phyloP scores from a whole-genome alignment of 2,113 vertebrate genomes.

The Telmatochromis sp. region DNA sequence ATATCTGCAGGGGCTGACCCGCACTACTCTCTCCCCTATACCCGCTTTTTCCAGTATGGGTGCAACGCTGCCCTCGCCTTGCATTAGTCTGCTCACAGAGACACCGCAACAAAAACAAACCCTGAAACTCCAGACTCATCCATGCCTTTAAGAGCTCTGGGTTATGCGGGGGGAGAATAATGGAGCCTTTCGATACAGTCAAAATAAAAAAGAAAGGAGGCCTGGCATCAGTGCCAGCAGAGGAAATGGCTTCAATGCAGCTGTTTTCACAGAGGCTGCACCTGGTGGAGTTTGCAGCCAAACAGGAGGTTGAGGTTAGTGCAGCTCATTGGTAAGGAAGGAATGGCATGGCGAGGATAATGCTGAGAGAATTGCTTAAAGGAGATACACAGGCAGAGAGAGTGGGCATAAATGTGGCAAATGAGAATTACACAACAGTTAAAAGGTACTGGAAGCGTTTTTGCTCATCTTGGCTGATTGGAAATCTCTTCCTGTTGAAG shows the following conservation, averaged over 20 bases:
- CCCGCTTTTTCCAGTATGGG: slow-evolving; percentile 15
- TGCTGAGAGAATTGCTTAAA: neutral
- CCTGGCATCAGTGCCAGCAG: slow-evolving; percentile 26
- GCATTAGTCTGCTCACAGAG: slow-evolving; percentile 48
- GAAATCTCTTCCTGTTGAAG: neutral
- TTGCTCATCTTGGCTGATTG: neutral
- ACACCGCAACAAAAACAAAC: slow-evolving; percentile 45
- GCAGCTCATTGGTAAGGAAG: slow-evolving; percentile 26
- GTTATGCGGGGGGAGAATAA: slow-evolving; percentile 18
- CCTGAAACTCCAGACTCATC: slow-evolving; percentile 31
- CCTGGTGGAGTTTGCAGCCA: slow-evolving; percentile 44
- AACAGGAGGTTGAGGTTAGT: slow-evolving; percentile 36
- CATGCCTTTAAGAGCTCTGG: slow-evolving; percentile 23
- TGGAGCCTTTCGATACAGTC: slow-evolving; percentile 55
- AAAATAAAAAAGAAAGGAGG: slow-evolving; percentile 29
- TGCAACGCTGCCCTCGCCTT: slow-evolving; percentile 30
- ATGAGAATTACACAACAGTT: neutral
- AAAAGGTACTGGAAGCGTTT: neutral
- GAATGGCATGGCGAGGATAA: neutral
- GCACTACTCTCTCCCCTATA: slow-evolving; percentile 19
- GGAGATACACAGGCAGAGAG: neutral
- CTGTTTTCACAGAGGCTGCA: slow-evolving; percentile 56
- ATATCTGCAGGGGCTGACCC: slow-evolving; percentile 40
- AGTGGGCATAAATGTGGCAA: neutral
- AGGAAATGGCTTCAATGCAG: slow-evolving; percentile 51